phyloP scores from a whole-genome alignment of 2,888 invertebrate species.

The Aradus depressus region DNA sequence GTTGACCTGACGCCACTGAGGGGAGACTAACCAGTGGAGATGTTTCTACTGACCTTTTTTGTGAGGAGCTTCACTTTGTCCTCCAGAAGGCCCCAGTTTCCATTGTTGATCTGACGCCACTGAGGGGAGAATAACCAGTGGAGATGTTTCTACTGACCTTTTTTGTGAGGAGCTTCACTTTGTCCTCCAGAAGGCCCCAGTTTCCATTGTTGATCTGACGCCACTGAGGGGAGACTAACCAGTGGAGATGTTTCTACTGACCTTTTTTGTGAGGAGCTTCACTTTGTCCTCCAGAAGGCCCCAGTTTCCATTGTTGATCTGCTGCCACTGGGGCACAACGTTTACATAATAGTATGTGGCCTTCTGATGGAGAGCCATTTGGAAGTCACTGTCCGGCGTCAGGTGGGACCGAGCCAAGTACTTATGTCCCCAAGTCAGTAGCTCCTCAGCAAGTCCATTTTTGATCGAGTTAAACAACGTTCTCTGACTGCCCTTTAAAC shows the following conservation, averaged over 20 bases:
- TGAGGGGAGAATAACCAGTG: no score
- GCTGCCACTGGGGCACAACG: constrained; percentile 42
- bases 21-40: no score
- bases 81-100: constrained; percentile 44
- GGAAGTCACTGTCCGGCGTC: constrained; percentile 43
- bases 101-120: constrained; percentile 42
- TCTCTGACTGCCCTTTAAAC: no score
- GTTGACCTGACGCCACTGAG: constrained; percentile 44
- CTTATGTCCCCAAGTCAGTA: no score
- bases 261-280: no score
- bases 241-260: no score
- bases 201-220: constrained; percentile 42
- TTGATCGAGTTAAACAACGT: no score
- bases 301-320: constrained; percentile 44
- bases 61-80: no score
- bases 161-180: no score
- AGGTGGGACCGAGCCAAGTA: constrained; percentile 42
- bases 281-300: constrained; percentile 39
- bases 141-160: no score
- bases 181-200: constrained; percentile 41
- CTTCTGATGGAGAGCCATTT: constrained; percentile 40
- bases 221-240: constrained; percentile 44
- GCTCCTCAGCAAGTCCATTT: no score
- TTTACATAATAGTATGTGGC: constrained; percentile 44
- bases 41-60: no score